Conservation (phyloP, 2,888 invertebrate species). For the Antheraea assamensis region DNA sequence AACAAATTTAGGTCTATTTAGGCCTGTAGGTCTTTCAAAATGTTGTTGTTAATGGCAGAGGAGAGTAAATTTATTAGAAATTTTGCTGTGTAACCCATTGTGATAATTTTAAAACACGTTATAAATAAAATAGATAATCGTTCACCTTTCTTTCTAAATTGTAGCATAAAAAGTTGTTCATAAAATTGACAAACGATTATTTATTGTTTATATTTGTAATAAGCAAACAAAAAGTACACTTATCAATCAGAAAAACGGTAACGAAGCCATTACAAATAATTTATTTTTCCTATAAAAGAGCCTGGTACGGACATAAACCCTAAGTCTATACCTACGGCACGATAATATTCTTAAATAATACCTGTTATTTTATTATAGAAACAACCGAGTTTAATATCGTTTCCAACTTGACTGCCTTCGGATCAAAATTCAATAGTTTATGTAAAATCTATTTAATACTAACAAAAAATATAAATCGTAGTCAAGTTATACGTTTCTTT, state of each 20-base stretch:
- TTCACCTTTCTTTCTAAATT: too few species aligned
- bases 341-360: slow-evolving; percentile 9
- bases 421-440: background rate
- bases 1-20: too few species aligned
- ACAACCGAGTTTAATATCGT: background rate
- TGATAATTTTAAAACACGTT: too few species aligned
- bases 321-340: slow-evolving; percentile 16
- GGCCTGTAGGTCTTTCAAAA: too few species aligned
- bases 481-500: too few species aligned
- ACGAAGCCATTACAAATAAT: background rate
- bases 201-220: background rate
- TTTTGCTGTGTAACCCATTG: too few species aligned
- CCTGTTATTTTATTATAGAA: slow-evolving; percentile 12
- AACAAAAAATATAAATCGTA: too few species aligned
- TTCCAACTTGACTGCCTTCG: background rate
- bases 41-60: too few species aligned
- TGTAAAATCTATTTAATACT: background rate
- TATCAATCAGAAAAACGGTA: background rate
- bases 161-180: too few species aligned
- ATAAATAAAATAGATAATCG: too few species aligned
- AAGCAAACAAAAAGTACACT: background rate
- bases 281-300: slow-evolving; percentile 21
- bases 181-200: background rate
- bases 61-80: too few species aligned
- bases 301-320: slow-evolving; percentile 28